Evolutionary conservation across 2,797 vertebrate species (phyloP).

Genomic region (Smutsia temminckii): DNA sequence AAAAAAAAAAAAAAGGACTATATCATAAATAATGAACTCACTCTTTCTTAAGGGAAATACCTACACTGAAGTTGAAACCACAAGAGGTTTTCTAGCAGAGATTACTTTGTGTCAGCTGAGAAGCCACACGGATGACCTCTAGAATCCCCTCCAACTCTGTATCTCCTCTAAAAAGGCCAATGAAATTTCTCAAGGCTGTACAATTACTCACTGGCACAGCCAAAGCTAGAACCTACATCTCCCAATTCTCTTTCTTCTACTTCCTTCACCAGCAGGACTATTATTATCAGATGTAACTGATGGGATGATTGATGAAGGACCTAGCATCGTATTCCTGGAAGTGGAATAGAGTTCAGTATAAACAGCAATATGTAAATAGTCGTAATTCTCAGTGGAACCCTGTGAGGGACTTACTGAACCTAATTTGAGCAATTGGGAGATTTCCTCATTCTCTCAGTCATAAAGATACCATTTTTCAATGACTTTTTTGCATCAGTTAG

Average conservation of each 20-base stretch:
- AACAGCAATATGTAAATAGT: neutral
- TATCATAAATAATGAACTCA: neutral
- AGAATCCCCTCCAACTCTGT: neutral
- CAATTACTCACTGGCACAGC: neutral
- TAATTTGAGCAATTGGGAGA: neutral
- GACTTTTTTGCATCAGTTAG: neutral
- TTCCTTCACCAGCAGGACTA: neutral
- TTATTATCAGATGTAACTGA: neutral
- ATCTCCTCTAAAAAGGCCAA: neutral
- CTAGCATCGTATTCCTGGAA: neutral
- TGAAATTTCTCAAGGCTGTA: neutral
- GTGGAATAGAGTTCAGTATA: neutral
- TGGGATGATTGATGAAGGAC: neutral
- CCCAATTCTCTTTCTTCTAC: neutral
- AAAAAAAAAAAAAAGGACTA: conserved; percentile 28
- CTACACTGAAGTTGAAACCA: neutral
- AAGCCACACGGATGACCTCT: neutral
- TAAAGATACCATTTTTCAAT: neutral
- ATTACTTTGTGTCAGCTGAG: neutral
- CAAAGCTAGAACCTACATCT: neutral
- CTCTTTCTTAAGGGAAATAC: neutral
- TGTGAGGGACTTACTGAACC: neutral
- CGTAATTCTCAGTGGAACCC: neutral
- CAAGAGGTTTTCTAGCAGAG: neutral
- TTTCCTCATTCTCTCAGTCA: conserved; percentile 30